A percentile compares a stretch with the other conserved stretches of the same genome.
phyloP scores from a whole-genome alignment of 1,140 invertebrate species.

The Lasioglossum albipes region DNA sequence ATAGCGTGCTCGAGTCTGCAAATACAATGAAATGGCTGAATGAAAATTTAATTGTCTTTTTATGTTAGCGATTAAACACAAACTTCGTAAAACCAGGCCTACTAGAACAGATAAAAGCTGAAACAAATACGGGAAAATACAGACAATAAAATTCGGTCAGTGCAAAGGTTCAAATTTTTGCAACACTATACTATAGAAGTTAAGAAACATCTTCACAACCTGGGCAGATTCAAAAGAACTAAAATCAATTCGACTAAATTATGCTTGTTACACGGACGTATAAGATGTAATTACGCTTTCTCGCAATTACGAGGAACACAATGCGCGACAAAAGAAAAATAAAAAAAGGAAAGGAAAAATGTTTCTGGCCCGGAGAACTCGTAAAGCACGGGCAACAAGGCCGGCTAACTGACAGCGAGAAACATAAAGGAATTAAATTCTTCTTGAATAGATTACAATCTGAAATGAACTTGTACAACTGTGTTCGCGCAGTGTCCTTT shows the following conservation, averaged over 20 bases:
- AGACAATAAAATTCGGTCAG: too few species aligned
- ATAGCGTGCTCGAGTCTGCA: too few species aligned
- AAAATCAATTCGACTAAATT: neutral
- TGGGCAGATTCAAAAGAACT: too few species aligned
- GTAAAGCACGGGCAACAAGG: neutral
- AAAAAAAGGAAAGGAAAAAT: neutral
- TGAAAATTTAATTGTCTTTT: too few species aligned
- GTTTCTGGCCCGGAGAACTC: neutral
- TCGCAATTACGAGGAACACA: neutral
- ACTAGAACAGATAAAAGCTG: too few species aligned
- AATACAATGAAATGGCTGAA: too few species aligned
- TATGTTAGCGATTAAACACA: too few species aligned
- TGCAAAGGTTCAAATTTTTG: too few species aligned
- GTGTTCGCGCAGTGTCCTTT: neutral
- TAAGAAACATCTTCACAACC: neutral
- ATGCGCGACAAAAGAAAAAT: neutral
- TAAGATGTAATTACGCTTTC: neutral
- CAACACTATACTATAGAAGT: too few species aligned
- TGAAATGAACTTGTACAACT: conserved; percentile 5
- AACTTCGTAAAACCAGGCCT: too few species aligned
- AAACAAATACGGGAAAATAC: too few species aligned
- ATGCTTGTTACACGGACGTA: neutral
- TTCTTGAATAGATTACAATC: conserved; percentile 12
- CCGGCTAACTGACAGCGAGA: neutral
- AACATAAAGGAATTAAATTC: conserved; percentile 13